Conservation (phyloP, 2,888 invertebrate species). For the Tethea ocularis region DNA sequence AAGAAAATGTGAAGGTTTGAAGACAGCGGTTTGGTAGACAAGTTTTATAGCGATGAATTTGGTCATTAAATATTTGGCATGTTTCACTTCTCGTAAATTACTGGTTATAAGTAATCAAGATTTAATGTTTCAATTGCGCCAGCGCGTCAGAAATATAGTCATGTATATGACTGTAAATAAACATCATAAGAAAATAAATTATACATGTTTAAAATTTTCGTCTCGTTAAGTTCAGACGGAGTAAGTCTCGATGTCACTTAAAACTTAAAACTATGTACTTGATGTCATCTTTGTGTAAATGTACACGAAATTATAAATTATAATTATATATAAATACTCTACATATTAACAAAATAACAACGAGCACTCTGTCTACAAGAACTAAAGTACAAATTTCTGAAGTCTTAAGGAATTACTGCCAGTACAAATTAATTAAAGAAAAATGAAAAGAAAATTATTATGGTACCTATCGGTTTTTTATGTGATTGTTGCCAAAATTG, state of each 20-base stretch:
- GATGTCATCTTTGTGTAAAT: slow-evolving; percentile 72
- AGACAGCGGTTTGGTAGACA: slow-evolving; percentile 23
- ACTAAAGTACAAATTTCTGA: slow-evolving; percentile 82
- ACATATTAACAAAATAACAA: slow-evolving; percentile 54
- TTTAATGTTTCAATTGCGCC: slow-evolving; percentile 40
- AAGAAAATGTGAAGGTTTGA: slow-evolving; percentile 25
- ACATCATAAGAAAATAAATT: slow-evolving; percentile 49
- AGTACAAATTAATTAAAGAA: slow-evolving; percentile 81
- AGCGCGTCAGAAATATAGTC: slow-evolving; percentile 43
- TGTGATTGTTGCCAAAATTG: slow-evolving; percentile 79
- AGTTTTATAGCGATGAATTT: slow-evolving; percentile 26
- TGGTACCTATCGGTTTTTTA: slow-evolving; percentile 63
- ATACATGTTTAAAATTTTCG: slow-evolving; percentile 43
- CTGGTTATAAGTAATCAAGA: slow-evolving; percentile 43
- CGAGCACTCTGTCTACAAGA: slow-evolving; percentile 71
- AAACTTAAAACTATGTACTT: slow-evolving; percentile 60
- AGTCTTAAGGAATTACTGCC: slow-evolving; percentile 77
- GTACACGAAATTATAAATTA: slow-evolving; percentile 45
- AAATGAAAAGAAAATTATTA: slow-evolving; percentile 49
- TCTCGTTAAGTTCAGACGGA: slow-evolving; percentile 61
- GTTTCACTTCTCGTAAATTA: slow-evolving; percentile 37
- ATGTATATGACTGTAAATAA: slow-evolving; percentile 66
- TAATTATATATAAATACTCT: slow-evolving; percentile 39
- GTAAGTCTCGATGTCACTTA: slow-evolving; percentile 70
- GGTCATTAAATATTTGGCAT: slow-evolving; percentile 22